Evolutionary conservation across 2,888 invertebrate species (phyloP), one percentile per base, ranked within the genome.

Genomic region (Limnephilus rhombicus): DNA sequence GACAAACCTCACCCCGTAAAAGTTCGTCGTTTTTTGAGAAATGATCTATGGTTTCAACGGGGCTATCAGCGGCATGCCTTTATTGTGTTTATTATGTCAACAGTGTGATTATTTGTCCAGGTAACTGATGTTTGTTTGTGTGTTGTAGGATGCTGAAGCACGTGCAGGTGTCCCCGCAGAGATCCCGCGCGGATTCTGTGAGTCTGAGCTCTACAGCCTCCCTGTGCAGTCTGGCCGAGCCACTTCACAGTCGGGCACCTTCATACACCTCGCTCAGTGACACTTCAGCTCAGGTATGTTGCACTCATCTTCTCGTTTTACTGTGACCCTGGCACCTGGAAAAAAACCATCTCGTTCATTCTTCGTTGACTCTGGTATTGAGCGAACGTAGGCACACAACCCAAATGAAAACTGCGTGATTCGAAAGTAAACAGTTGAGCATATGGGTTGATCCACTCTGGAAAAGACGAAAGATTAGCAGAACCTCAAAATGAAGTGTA

Each of bases 121-220:
- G 24, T 68, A 9, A 68, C 24, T 24, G n/a, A 68, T n/a, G 68
- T 68, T 68, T 68, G 68, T 68, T 68, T 68, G 68, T n/a, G 7
- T 53, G n/a, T 68, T 24, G 68, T 68, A 95, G 95, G 96, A 98
- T 98, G 98, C 96, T 98, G 97, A 98, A 98, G 96, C 98, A 98
- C 97, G 98, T 98, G 96, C 98, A 98, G 96, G 97, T 98, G 95
- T 98, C 98, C 94, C 98, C 98, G 94, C 97, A 98, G 96, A 97
- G 98, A 95, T 97, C 97, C 94, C 97, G 98, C 95, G 97, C 98
- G 94, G 98, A 98, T 96, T 98, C 98, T 94, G 97, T 98, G 94
- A 98, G 98, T 94, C 96, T 98, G 94, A 97, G 98, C 94, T 98
- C 98, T 89, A 98, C 97, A n/a, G 96, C 97, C 86, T 97, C 96